These are phyloP conservation scores for Thymallus thymallus DNA, from an alignment of 2,113 vertebrate species.

Conservation along the genomic window DNA sequence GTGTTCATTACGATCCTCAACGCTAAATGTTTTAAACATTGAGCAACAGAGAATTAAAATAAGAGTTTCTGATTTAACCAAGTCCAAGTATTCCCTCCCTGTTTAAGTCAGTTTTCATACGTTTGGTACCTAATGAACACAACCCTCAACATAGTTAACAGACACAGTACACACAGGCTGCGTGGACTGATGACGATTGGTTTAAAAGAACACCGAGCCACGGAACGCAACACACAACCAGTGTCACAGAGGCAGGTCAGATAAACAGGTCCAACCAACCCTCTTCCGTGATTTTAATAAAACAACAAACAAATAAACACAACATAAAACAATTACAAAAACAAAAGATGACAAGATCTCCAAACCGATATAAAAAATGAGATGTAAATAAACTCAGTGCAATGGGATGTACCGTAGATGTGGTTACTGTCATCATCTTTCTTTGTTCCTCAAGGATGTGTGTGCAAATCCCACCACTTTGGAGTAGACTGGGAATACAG, in stretches of 20 bases:
- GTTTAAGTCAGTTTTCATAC: too few species aligned
- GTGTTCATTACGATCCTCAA: too few species aligned
- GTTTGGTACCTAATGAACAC: too few species aligned
- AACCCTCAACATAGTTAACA: conserved; percentile 44
- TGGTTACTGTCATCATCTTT: background rate
- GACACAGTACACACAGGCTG: conserved; percentile 39
- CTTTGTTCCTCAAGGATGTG: background rate
- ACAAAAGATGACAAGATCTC: background rate
- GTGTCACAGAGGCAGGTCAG: background rate
- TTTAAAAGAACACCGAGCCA: conserved; percentile 27
- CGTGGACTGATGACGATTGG: conserved; percentile 26
- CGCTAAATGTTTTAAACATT: too few species aligned
- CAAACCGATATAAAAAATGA: background rate
- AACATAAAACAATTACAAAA: conserved; percentile 13
- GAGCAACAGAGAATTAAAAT: too few species aligned
- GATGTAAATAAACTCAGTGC: background rate
- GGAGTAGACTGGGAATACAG: background rate
- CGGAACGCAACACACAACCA: background rate
- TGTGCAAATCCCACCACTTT: background rate
- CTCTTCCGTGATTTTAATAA: conserved; percentile 5
- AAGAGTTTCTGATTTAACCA: too few species aligned
- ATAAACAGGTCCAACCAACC: background rate
- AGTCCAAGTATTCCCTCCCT: too few species aligned
- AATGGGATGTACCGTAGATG: background rate
- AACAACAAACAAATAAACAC: conserved; percentile 6